phyloP scores from a whole-genome alignment of 2,888 invertebrate genomes.

The Dryobota labecula region DNA sequence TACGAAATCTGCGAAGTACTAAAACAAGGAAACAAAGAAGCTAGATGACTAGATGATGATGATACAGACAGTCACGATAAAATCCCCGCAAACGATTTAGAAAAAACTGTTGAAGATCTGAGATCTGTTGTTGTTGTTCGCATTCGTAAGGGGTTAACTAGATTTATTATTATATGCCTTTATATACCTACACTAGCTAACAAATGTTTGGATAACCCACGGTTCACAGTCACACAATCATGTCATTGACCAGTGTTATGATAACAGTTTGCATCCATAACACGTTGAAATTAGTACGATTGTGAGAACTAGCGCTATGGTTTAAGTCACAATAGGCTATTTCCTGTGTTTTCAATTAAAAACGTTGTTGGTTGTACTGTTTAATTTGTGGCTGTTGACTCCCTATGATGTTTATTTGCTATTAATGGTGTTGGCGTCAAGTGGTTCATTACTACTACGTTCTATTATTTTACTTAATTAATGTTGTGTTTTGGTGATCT shows the following conservation, averaged over 20 bases:
- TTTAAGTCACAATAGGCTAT: constrained; percentile 54
- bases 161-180: constrained; percentile 1
- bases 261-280: constrained; percentile 54
- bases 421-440: constrained; percentile 14
- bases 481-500: background rate
- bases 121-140: too few species aligned
- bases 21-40: constrained; percentile 27
- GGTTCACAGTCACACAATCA: constrained; percentile 38
- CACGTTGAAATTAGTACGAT: constrained; percentile 50
- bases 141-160: constrained; percentile 23
- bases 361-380: constrained; percentile 23
- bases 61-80: constrained; percentile 1
- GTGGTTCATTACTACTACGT: constrained; percentile 16
- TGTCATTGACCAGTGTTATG: constrained; percentile 62
- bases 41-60: too few species aligned
- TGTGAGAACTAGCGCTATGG: constrained; percentile 58
- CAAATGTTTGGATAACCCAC: constrained; percentile 36
- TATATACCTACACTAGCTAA: constrained; percentile 15
- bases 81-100: background rate
- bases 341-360: constrained; percentile 63
- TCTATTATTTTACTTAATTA: constrained; percentile 4
- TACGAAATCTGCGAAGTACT: constrained; percentile 5
- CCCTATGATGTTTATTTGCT: constrained; percentile 27
- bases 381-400: constrained; percentile 34
- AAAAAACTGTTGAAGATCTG: constrained; percentile 7